A percentile compares a stretch with the other conserved stretches of the same genome.
Evolutionary conservation across 2,797 vertebrate genomes (phyloP).

Genomic region (Darevskia mixta): DNA sequence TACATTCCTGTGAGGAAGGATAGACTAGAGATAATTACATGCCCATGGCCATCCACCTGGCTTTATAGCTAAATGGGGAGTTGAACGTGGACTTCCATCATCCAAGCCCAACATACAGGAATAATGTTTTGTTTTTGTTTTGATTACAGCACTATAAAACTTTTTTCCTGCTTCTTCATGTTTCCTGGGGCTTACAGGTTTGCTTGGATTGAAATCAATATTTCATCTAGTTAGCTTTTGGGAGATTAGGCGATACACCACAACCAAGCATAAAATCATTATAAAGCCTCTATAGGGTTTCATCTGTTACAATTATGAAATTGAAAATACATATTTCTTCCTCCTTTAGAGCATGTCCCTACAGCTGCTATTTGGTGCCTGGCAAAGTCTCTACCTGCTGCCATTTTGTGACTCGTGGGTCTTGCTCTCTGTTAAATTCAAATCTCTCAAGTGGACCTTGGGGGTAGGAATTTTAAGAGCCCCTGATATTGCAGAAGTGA

Average conservation of each 20-base stretch:
- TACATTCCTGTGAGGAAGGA: not conserved
- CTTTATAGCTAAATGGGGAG: too few relatives aligned
- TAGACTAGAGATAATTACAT: not conserved
- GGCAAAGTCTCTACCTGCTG: too few relatives aligned
- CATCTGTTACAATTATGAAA: slow-evolving; percentile 71
- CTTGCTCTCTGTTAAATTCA: too few relatives aligned
- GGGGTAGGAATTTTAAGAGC: too few relatives aligned
- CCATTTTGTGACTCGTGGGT: too few relatives aligned
- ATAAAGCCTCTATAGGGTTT: slow-evolving; percentile 61
- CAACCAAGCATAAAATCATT: slow-evolving; percentile 67
- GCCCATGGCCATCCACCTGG: not conserved
- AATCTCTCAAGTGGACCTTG: too few relatives aligned
- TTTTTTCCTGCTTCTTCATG: slow-evolving; percentile 61
- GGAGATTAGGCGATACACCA: slow-evolving; percentile 49
- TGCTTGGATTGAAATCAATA: slow-evolving; percentile 70
- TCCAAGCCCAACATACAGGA: not conserved
- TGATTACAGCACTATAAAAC: slow-evolving; percentile 53
- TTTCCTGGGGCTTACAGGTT: slow-evolving; percentile 67
- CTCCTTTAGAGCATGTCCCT: slow-evolving; percentile 45
- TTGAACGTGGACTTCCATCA: not conserved
- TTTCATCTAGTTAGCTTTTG: slow-evolving; percentile 72
- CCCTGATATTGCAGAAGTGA: slow-evolving; percentile 33
- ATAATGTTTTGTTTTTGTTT: slow-evolving; percentile 47
- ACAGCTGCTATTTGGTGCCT: slow-evolving; percentile 2
- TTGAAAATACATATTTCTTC: slow-evolving; percentile 44